Percentiles rank a stretch among this genome's conserved stretches.
Evolutionary conservation across 53 echinoderm and acorn worm species (phyloP).

Genomic region (Stichopus horrens): DNA sequence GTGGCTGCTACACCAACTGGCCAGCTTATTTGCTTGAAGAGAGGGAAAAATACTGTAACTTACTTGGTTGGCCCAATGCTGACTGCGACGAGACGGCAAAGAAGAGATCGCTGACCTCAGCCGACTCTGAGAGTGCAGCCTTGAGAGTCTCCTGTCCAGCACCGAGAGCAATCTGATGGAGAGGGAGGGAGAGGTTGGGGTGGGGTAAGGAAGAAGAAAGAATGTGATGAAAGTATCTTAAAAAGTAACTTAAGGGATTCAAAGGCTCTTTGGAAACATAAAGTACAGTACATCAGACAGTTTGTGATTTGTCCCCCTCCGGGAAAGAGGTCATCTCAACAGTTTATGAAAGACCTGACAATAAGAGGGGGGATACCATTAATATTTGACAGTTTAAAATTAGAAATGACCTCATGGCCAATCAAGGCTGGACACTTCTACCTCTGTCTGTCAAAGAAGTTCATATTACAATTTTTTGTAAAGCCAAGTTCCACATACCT

Average conservation of each 20-base stretch:
- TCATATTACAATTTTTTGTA: no score
- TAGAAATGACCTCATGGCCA: slow-evolving; percentile 30
- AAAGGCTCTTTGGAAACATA: no score
- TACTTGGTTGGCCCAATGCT: slow-evolving; percentile 71
- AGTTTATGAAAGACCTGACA: slow-evolving; percentile 13
- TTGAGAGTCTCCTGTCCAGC: slow-evolving; percentile 67
- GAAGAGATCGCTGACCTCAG: slow-evolving; percentile 83
- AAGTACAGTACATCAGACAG: no score
- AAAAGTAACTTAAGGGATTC: no score
- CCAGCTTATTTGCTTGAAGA: no score
- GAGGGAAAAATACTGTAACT: slow-evolving; percentile 36
- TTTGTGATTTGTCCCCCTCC: not conserved
- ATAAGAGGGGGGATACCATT: not conserved
- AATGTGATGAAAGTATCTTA: no score
- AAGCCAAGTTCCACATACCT: no score
- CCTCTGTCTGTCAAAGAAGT: slow-evolving; percentile 8
- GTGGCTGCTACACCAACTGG: no score
- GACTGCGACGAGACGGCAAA: slow-evolving; percentile 86
- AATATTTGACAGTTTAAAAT: slow-evolving; percentile 31
- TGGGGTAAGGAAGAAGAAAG: no score
- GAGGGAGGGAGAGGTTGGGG: not conserved
- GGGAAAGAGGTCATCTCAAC: slow-evolving; percentile 23
- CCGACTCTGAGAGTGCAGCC: slow-evolving; percentile 77
- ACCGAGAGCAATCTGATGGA: slow-evolving; percentile 50
- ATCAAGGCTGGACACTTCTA: slow-evolving; percentile 16